Percentiles rank a stretch among this genome's conserved stretches.
Conservation (phyloP, 2,797 vertebrate genomes). For the Cossypha niveicapilla region DNA sequence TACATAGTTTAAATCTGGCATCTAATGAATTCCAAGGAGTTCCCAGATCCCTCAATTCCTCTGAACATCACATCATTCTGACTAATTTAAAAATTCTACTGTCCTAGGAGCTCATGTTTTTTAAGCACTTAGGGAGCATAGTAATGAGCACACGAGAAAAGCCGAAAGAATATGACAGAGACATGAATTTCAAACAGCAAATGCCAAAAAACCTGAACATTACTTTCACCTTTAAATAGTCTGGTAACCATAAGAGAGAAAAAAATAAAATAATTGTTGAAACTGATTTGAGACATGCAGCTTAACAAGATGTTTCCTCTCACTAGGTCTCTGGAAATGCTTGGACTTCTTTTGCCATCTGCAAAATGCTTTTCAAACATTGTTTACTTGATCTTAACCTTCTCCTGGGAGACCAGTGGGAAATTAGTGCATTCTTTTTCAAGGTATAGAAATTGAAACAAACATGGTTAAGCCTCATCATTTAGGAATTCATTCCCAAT, state of each 20-base stretch:
- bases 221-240: conserved; percentile 2
- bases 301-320: conserved; percentile 7
- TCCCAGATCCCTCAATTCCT: neutral
- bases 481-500: neutral
- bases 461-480: neutral
- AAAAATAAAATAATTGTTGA: neutral
- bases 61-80: neutral
- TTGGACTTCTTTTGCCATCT: neutral
- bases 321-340: neutral
- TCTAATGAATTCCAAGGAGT: conserved; percentile 1
- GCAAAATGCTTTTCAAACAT: conserved; percentile 28
- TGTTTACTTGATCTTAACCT: conserved; percentile 6
- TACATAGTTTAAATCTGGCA: neutral
- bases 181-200: conserved; percentile 6
- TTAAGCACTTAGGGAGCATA: neutral
- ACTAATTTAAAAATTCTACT: neutral
- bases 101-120: conserved; percentile 2
- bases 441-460: conserved; percentile 7
- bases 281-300: neutral
- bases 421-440: neutral
- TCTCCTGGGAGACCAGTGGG: neutral
- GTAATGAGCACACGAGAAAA: neutral
- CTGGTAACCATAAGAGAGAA: neutral
- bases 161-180: neutral
- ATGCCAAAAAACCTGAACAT: neutral